Percentiles rank a stretch among this genome's conserved stretches.
These are phyloP conservation scores for Terebella lapidaria DNA, from an alignment of 2,888 invertebrate genomes.

Conservation along the genomic window DNA sequence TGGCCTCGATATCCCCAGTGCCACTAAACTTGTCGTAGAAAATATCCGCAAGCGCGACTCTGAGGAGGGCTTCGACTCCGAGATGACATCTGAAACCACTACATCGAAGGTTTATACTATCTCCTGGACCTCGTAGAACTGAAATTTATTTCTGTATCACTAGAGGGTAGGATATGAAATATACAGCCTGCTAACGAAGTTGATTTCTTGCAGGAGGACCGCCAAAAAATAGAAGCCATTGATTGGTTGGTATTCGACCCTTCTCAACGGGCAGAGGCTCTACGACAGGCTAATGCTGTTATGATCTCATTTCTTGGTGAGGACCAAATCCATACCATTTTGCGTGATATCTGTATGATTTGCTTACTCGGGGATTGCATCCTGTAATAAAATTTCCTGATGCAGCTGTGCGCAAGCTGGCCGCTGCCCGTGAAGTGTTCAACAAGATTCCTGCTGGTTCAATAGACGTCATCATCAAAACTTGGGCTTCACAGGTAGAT, in stretches of 20 bases:
- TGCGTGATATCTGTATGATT: not conserved
- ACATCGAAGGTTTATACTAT: conserved; percentile 42
- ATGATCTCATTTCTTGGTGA: conserved; percentile 74
- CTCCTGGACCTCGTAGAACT: no score
- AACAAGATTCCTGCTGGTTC: conserved; percentile 68
- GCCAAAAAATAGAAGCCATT: conserved; percentile 70
- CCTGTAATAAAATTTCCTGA: not conserved
- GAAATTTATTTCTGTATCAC: no score
- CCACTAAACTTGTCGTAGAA: conserved; percentile 80
- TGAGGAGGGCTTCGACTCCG: conserved; percentile 50
- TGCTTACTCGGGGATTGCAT: not conserved
- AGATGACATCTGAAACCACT: conserved; percentile 57
- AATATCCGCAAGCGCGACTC: conserved; percentile 58
- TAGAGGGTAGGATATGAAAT: no score
- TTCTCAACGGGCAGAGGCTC: conserved; percentile 72
- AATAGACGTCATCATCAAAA: conserved; percentile 59
- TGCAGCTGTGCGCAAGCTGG: conserved; percentile 69
- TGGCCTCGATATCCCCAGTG: conserved; percentile 76
- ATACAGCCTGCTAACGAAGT: no score
- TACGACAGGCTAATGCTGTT: conserved; percentile 83
- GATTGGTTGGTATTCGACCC: conserved; percentile 80
- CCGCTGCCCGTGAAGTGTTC: conserved; percentile 74
- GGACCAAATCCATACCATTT: no score
- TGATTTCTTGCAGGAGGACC: conserved; percentile 59
- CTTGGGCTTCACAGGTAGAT: conserved; percentile 50